These are phyloP conservation scores for Setophaga coronata DNA, from an alignment of 2,113 vertebrate species.

Conservation along the genomic window DNA sequence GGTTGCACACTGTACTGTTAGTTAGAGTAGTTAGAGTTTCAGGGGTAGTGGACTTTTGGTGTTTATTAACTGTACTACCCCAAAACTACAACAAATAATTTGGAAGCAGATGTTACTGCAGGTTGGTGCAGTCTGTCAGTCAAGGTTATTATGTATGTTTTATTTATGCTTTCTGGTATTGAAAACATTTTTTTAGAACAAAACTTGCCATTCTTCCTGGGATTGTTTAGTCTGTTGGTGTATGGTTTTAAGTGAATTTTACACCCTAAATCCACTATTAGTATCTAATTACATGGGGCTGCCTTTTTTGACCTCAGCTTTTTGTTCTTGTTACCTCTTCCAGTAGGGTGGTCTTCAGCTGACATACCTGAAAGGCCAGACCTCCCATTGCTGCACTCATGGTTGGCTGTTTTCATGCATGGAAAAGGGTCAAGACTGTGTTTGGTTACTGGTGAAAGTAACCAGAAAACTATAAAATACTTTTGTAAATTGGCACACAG, in stretches of 20 bases:
- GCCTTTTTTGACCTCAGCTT: slow-evolving; percentile 76
- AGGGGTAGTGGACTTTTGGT: slow-evolving; percentile 58
- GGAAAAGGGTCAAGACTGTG: slow-evolving; percentile 72
- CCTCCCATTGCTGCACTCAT: slow-evolving; percentile 72
- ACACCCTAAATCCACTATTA: slow-evolving; percentile 87
- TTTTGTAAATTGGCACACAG: slow-evolving; percentile 48
- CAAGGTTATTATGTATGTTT: slow-evolving; percentile 64
- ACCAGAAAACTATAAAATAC: slow-evolving; percentile 57
- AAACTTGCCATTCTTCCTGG: slow-evolving; percentile 80
- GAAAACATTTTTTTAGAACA: slow-evolving; percentile 76
- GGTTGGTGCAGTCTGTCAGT: slow-evolving; percentile 70
- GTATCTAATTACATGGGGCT: slow-evolving; percentile 85
- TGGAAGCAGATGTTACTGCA: slow-evolving; percentile 76
- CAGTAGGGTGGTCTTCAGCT: slow-evolving; percentile 89
- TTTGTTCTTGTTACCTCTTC: slow-evolving; percentile 78
- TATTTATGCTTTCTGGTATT: slow-evolving; percentile 82
- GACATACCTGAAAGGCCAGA: slow-evolving; percentile 81
- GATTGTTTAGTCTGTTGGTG: slow-evolving; percentile 91
- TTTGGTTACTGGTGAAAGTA: slow-evolving; percentile 70
- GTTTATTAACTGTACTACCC: slow-evolving; percentile 71
- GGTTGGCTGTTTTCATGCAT: slow-evolving; percentile 66
- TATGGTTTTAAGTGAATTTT: slow-evolving; percentile 82
- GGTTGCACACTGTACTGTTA: not conserved
- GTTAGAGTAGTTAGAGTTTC: not conserved
- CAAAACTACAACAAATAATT: slow-evolving; percentile 71